phyloP scores from a whole-genome alignment of 1,140 invertebrate genomes.

The Eubasilissa regina region DNA sequence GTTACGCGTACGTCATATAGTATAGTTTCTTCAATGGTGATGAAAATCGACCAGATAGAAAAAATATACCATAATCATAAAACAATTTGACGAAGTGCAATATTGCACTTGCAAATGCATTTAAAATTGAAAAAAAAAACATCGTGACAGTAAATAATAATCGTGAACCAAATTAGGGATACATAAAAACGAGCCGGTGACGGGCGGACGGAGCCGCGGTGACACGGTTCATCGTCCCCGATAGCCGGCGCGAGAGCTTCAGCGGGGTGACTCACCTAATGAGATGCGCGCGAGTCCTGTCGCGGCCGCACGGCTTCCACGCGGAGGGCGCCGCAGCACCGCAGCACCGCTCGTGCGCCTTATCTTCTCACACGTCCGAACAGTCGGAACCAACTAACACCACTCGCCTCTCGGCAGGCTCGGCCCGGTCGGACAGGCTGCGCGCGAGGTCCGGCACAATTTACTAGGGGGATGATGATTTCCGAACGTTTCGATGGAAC shows the following conservation, averaged over 20 bases:
- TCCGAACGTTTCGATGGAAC: conserved; percentile 19
- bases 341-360: conserved; percentile 28
- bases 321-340: background rate
- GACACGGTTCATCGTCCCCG: background rate
- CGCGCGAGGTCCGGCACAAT: conserved; percentile 23
- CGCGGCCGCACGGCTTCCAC: conserved; percentile 11
- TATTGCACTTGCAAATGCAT: too few relatives aligned
- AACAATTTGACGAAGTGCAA: too few relatives aligned
- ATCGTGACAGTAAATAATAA: background rate
- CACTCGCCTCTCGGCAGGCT: conserved; percentile 19
- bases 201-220: too few relatives aligned
- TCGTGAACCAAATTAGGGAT: too few relatives aligned
- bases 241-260: background rate
- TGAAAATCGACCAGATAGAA: too few relatives aligned
- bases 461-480: conserved; percentile 13
- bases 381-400: conserved; percentile 35
- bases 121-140: too few relatives aligned
- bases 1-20: too few relatives aligned
- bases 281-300: conserved; percentile 35
- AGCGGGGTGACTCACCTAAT: conserved; percentile 31
- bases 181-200: background rate
- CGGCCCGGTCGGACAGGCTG: background rate
- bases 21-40: too few relatives aligned
- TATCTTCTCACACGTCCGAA: conserved; percentile 31
- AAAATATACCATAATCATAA: too few relatives aligned